Evolutionary conservation across 2,888 invertebrate species (phyloP), one percentile per base, ranked within the genome.

Genomic region (Palloptera scutellata): DNA sequence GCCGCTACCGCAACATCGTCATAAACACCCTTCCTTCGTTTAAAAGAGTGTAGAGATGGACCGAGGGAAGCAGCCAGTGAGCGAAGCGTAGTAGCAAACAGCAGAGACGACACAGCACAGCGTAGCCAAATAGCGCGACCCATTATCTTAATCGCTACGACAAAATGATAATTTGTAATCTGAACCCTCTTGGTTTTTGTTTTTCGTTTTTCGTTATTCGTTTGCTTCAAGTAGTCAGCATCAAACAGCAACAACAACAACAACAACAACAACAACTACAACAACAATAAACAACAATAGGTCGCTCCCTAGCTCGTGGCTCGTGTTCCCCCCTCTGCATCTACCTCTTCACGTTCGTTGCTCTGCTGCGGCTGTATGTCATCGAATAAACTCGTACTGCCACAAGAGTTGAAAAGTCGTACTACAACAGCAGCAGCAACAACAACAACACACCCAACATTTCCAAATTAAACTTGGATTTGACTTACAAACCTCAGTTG

Each of bases 131-230:
- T 64, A 30, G 30, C 30, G 64, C 58, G 58, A 58, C 59, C 58
- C 67, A 71, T 71, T 69, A 67, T 61, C 67, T 67, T 71, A 66
- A 69, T 67, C 68, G 63, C 66, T 69, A 68, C 66, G 55, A 69
- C 69, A 69, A 67, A 71, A 66, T 65, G 63, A 67, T 69, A 69
- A 69, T 71, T 69, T 69, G 71, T 67, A 69, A 71, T 15, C 64
- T 17, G 15, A n/a, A 54, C 15, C 20, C 12, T 54, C 15, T n/a
- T 17, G 20, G 55, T 40, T 17, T 12, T 17, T 48, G 48, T 48
- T n/a, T 1, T 48, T 19, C n/a, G n/a, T n/a, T n/a, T n/a, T n/a
- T n/a, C n/a, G 15, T 10, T 17, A 10, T n/a, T n/a, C n/a, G 20
- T 55, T 17, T 13, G 8, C 55, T 30, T n/a, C 59, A 41, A n/a